Conservation (phyloP, 2,888 invertebrate genomes). For the Tillus elongatus region DNA sequence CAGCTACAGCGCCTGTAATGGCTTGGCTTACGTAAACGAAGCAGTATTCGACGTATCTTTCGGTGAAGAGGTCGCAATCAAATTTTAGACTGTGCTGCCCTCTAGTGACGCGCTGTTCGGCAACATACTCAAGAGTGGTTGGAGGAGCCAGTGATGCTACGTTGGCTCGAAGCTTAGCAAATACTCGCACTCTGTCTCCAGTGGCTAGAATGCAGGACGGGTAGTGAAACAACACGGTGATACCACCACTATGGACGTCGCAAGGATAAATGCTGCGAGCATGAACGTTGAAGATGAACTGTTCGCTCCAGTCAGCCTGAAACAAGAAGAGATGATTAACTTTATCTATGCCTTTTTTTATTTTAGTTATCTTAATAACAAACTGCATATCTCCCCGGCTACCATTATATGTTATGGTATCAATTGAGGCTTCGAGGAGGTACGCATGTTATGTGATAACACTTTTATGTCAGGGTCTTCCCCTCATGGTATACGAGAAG, state of each 20-base stretch:
- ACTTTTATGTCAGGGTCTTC: too few relatives aligned
- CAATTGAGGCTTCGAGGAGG: too few relatives aligned
- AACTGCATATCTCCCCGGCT: too few relatives aligned
- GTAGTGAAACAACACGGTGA: constrained; percentile 74
- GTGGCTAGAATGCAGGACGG: constrained; percentile 70
- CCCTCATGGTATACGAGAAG: too few relatives aligned
- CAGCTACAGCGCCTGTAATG: constrained; percentile 74
- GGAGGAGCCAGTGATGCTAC: constrained; percentile 60
- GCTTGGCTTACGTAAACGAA: constrained; percentile 83
- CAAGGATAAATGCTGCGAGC: constrained; percentile 77
- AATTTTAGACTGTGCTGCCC: constrained; percentile 70
- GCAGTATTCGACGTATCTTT: constrained; percentile 77
- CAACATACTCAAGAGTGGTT: constrained; percentile 54
- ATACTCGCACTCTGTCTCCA: constrained; percentile 71
- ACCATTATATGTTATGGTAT: too few relatives aligned
- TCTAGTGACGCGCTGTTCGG: constrained; percentile 54
- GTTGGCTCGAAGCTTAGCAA: constrained; percentile 62
- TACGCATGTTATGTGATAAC: too few relatives aligned
- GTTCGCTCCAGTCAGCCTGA: constrained; percentile 75
- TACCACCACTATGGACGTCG: constrained; percentile 59
- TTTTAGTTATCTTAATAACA: too few relatives aligned
- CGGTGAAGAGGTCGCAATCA: constrained; percentile 74
- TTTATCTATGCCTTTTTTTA: too few relatives aligned
- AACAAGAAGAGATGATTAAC: constrained; percentile 17
- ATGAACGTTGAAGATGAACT: constrained; percentile 77